Percentiles rank a stretch among this genome's conserved stretches.
phyloP scores from a whole-genome alignment of 2,797 vertebrate genomes.

The Clarias pachynema region DNA sequence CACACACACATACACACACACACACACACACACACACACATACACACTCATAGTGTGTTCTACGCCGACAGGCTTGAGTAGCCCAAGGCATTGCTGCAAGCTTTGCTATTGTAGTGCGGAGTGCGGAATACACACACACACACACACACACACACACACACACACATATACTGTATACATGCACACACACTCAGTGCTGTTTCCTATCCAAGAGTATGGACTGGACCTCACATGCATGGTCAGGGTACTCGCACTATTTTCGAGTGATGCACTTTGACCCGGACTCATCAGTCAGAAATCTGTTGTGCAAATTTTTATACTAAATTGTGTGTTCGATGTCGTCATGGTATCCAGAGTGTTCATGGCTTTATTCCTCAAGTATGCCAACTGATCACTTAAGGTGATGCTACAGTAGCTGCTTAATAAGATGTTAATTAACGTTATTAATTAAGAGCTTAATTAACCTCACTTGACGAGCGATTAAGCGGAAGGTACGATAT shows the following conservation, averaged over 20 bases:
- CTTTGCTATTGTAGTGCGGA: constrained; percentile 9
- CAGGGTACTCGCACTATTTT: no score
- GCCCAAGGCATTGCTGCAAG: constrained; percentile 49
- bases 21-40: constrained; percentile 22
- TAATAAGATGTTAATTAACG: no score
- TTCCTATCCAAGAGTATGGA: background rate
- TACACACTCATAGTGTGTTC: background rate
- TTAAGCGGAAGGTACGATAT: background rate
- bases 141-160: background rate
- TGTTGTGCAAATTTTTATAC: background rate
- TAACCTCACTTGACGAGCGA: background rate
- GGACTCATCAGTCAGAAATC: background rate
- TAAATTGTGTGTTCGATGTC: background rate
- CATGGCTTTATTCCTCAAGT: no score
- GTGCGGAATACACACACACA: background rate
- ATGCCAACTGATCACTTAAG: no score
- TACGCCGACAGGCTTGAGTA: constrained; percentile 25
- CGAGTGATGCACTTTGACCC: background rate
- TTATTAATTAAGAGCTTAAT: no score
- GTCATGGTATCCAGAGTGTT: no score
- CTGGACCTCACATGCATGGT: no score
- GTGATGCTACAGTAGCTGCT: no score
- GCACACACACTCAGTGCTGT: background rate
- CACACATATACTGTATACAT: no score
- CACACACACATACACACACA: constrained; percentile 10